phyloP scores from a whole-genome alignment of 2,888 invertebrate genomes.

The Netelia melanura region DNA sequence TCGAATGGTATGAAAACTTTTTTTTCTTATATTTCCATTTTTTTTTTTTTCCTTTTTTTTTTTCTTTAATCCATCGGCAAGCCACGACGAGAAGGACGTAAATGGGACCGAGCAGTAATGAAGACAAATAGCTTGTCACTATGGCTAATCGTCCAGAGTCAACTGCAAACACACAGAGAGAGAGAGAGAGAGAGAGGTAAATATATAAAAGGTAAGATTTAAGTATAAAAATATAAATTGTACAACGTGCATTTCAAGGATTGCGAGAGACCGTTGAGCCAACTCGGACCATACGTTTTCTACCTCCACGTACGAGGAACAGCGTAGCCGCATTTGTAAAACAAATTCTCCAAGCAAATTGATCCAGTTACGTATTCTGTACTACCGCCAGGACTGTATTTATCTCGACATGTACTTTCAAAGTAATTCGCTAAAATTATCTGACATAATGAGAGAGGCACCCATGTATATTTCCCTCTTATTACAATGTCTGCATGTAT shows the following conservation, averaged over 20 bases:
- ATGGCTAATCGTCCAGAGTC: slow-evolving; percentile 22
- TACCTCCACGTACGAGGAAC: not conserved
- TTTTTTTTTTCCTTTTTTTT: slow-evolving; percentile 14
- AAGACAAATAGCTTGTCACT: slow-evolving; percentile 48
- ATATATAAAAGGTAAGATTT: not conserved
- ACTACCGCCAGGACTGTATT: not conserved
- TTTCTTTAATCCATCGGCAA: not conserved
- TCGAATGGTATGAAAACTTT: not conserved
- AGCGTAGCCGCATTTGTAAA: not conserved
- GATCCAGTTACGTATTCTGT: slow-evolving; percentile 20
- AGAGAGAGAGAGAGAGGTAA: not conserved
- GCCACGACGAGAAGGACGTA: slow-evolving; percentile 21
- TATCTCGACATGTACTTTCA: slow-evolving; percentile 30
- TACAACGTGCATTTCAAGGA: not conserved
- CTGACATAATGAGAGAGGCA: slow-evolving; percentile 1
- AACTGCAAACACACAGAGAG: slow-evolving; percentile 1
- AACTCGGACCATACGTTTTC: not conserved
- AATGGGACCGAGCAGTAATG: slow-evolving; percentile 19
- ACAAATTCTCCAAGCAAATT: slow-evolving; percentile 25
- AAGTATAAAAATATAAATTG: slow-evolving; percentile 1
- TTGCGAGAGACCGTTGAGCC: not conserved
- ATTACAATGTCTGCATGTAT: not conserved
- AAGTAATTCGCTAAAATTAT: slow-evolving; percentile 50
- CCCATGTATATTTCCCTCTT: not conserved
- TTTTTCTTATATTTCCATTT: not conserved